A percentile compares a stretch with the other conserved stretches of the same genome.
Conservation (phyloP, 2,888 invertebrate genomes). For the Dendrolimus houi region DNA sequence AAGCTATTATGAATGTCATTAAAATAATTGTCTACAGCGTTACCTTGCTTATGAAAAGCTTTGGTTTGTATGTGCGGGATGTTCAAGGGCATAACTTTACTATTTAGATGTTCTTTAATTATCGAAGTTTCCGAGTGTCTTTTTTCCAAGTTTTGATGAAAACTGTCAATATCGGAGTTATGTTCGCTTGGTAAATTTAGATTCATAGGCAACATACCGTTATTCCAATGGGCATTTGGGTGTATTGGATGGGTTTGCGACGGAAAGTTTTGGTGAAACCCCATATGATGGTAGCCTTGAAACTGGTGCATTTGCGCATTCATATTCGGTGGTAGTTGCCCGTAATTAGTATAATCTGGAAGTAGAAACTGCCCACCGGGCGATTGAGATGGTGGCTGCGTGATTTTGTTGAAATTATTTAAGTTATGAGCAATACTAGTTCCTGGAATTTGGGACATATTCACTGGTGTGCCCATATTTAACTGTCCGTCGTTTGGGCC, state of each 20-base stretch:
- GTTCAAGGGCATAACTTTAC: conserved; percentile 26
- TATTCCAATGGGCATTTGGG: conserved; percentile 32
- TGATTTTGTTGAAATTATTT: conserved; percentile 42
- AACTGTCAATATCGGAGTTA: conserved; percentile 15
- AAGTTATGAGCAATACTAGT: conserved; percentile 43
- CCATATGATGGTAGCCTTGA: conserved; percentile 35
- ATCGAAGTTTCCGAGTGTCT: conserved; percentile 8
- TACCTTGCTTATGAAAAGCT: conserved; percentile 22
- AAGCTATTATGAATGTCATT: conserved; percentile 18
- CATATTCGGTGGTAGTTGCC: conserved; percentile 29
- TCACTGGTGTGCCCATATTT: conserved; percentile 43
- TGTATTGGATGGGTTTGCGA: conserved; percentile 22
- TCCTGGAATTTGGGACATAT: conserved; percentile 36
- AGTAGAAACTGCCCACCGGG: conserved; percentile 33
- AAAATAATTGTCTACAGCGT: conserved; percentile 13
- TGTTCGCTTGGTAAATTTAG: conserved; percentile 36
- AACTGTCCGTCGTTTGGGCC: conserved; percentile 49
- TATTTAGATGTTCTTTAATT: neutral
- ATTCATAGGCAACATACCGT: conserved; percentile 43
- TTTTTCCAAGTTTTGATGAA: conserved; percentile 19
- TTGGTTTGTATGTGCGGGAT: conserved; percentile 43
- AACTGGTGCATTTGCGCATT: conserved; percentile 33
- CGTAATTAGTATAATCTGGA: conserved; percentile 37
- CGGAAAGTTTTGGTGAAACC: conserved; percentile 28
- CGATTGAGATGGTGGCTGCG: conserved; percentile 31